Evolutionary conservation across 1,140 invertebrate genomes (phyloP), one percentile per base, ranked within the genome.

Genomic region (Drosophila aff.): DNA sequence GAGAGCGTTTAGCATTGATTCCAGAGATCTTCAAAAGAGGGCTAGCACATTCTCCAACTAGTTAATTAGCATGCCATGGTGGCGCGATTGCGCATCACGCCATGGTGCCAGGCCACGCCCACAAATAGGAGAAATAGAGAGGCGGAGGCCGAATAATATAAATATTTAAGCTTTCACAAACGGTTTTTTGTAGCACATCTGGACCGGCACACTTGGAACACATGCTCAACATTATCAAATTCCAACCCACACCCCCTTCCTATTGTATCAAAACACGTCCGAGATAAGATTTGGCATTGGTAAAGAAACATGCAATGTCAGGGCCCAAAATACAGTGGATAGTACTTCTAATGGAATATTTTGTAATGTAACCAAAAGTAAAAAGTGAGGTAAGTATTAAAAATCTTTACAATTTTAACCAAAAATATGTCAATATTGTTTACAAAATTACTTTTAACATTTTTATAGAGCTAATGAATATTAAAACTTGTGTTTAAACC

Each of bases 221-320:
- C 43, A 77, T 43, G 28, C 63, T 53, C 43, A 52, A 52, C 49
- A 33, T 33, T 52, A 75, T 77, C 63, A 59, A 49, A 63, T 28
- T 59, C 33, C 46, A 55, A 55, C 16, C 38, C 18, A 62, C 31
- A 44, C 40, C 50, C 50, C 50, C 50, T 52, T 65, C 50, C 21
- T 15, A 40, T 43, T 36, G 31, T 36, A 58, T 55, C 40, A 33
- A 65, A 50, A 33, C 49, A 52, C 26, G 16, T 33, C 6, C 7
- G 31, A 60, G 83, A 87, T 87, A 83, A 87, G 83, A 82, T 74
- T 87, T 64, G 61, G 28, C 62, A 66, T 52, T 86, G 71, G 43
- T 36, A 62, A 52, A 52, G 33, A 52, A 52, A 46, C 59, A 59
- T 62, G 40, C 41, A 41, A 60, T 67, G 59, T 63, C 26, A 62